Evolutionary conservation across 2,888 invertebrate species (phyloP), one percentile per base, ranked within the genome.

Genomic region (Sinhomidia bicolor): DNA sequence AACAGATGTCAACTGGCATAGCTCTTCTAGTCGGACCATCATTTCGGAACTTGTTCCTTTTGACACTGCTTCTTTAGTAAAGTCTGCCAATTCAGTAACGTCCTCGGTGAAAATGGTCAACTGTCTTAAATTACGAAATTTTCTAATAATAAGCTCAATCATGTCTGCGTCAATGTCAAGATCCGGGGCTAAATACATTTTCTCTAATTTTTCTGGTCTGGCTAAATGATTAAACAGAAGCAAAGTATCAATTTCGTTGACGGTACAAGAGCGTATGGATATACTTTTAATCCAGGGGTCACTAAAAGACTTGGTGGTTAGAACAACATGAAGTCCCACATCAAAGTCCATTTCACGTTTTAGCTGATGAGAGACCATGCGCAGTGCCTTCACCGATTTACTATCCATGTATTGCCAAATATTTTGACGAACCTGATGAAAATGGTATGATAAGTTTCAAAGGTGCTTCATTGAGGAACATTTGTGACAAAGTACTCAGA

Each of bases 261-360:
- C 51, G 10, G 14, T 23, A n/a, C 89, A 89, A 10, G 65, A 78
- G 6, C 89, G 89, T 23, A 89, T 65, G n/a, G 86, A 62, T 9
- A 87, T 80, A 32, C 80, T 87, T 26, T 87, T 78, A 32, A 89
- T 84, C 89, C 89, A 89, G 12, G 80, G 14, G 20, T 68, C 84
- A 6, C 36, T 36, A 29, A 81, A 78, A 0, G 65, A 62, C 1
- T 74, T 71, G 6, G 81, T 32, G 26, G 29, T 81, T 5, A 89
- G 65, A 32, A 71, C 36, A 4, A 85, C 36, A 10, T 65, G 41
- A 1, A 90, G 57, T 0, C 89, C 89, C 3, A 90, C 81, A 5
- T 81, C 85, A 57, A 44, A 90, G 26, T 90, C 89, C 84, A 90
- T 88, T 57, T 90, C 89, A 78, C 88, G 47, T 29, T 62, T 80